phyloP scores from a whole-genome alignment of 2,888 invertebrate species.

The Itoplectis maculator region DNA sequence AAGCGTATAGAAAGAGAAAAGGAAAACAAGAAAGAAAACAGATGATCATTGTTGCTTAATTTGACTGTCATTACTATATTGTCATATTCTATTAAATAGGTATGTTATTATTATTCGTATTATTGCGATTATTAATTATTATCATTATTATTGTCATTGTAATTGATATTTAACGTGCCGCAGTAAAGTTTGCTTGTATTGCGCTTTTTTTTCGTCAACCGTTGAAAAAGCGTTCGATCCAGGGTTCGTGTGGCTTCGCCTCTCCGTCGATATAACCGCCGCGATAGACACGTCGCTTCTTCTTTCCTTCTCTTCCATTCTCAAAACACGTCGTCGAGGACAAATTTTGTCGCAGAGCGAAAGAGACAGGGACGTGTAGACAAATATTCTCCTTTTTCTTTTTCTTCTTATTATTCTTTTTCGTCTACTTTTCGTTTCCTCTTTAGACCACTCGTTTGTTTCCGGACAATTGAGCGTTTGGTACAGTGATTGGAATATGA shows the following conservation, averaged over 20 bases:
- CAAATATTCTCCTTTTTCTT: slow-evolving; percentile 20
- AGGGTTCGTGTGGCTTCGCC: slow-evolving; percentile 9
- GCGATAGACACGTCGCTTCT: slow-evolving; percentile 1
- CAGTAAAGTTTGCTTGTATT: slow-evolving; percentile 54
- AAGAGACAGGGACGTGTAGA: slow-evolving; percentile 40
- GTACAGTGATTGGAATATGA: slow-evolving; percentile 79
- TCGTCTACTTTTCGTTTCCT: slow-evolving; percentile 11
- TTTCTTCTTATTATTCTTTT: slow-evolving; percentile 3
- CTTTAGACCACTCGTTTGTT: slow-evolving; percentile 55
- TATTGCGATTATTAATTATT: slow-evolving; percentile 72
- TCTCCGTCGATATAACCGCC: slow-evolving; percentile 21
- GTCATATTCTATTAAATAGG: slow-evolving; percentile 84
- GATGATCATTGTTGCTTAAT: slow-evolving; percentile 84
- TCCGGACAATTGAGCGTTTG: slow-evolving; percentile 55
- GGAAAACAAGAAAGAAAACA: slow-evolving; percentile 58
- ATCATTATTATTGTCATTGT: slow-evolving; percentile 70
- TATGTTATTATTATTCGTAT: slow-evolving; percentile 79
- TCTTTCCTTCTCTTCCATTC: slow-evolving; percentile 22
- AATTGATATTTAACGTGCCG: slow-evolving; percentile 54
- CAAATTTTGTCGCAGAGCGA: neutral
- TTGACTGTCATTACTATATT: slow-evolving; percentile 84
- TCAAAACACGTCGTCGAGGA: neutral
- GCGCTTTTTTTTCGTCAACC: slow-evolving; percentile 34
- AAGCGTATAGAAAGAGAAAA: slow-evolving; percentile 36
- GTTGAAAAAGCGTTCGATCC: slow-evolving; percentile 15